Percentiles rank a stretch among this genome's conserved stretches.
phyloP scores from a whole-genome alignment of 2,888 invertebrate genomes.

The Asteroscopus sphinx region DNA sequence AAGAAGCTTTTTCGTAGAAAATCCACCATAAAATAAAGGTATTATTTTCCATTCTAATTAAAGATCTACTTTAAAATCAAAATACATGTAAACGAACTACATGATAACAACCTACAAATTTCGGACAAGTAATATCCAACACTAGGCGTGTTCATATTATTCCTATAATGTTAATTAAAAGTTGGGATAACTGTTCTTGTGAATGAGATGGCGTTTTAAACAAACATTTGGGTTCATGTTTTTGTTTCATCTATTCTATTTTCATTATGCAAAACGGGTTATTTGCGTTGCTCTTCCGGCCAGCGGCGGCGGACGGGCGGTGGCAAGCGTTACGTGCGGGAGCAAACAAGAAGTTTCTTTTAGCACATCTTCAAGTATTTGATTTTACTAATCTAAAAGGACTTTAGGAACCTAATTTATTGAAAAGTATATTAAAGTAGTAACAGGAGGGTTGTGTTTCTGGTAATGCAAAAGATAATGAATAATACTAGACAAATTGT shows the following conservation, averaged over 20 bases:
- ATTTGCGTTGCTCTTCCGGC: conserved; percentile 79
- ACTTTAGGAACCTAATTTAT: conserved; percentile 7
- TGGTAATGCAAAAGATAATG: too few relatives aligned
- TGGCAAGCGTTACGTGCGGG: conserved; percentile 35
- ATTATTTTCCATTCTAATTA: too few relatives aligned
- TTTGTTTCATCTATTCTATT: conserved; percentile 77
- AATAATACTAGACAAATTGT: too few relatives aligned
- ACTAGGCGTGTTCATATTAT: conserved; percentile 47
- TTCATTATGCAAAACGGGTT: conserved; percentile 81
- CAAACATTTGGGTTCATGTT: conserved; percentile 67
- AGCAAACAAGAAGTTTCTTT: conserved; percentile 75
- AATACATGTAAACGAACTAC: conserved; percentile 12
- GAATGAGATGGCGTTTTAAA: conserved; percentile 65
- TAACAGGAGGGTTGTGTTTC: not conserved
- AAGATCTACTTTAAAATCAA: conserved; percentile 3
- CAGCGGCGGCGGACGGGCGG: conserved; percentile 44
- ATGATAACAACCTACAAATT: conserved; percentile 23
- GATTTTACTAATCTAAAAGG: conserved; percentile 31
- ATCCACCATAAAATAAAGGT: too few relatives aligned
- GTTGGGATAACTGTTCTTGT: conserved; percentile 60
- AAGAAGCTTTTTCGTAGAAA: too few relatives aligned
- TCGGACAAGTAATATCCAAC: conserved; percentile 14
- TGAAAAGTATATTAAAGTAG: not conserved
- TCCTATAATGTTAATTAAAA: conserved; percentile 68
- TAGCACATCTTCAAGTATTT: conserved; percentile 46